Percentiles rank a stretch among this genome's conserved stretches.
Conservation (phyloP, 2,113 vertebrate species). For the Aptenodytes patagonicus region DNA sequence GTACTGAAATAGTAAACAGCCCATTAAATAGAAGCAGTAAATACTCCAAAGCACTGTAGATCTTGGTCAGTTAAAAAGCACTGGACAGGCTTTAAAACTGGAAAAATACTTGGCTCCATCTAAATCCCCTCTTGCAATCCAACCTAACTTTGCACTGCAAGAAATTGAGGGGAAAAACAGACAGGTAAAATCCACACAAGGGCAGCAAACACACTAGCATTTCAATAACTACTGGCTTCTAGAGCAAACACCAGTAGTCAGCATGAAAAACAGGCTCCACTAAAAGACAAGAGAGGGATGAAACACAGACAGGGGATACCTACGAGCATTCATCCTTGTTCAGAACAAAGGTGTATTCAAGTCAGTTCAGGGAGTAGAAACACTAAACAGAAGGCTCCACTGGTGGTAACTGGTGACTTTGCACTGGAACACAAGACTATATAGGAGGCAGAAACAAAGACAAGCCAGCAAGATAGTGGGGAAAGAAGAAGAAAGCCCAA, state of each 20-base stretch:
- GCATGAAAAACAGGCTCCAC: not conserved
- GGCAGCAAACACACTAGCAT: not conserved
- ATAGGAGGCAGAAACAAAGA: not conserved
- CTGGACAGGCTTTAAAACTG: not conserved
- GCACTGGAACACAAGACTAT: not conserved
- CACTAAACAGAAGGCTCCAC: not conserved
- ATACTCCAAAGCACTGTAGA: not conserved
- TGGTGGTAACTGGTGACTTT: not conserved
- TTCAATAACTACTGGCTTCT: not conserved
- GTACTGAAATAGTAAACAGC: constrained; percentile 17
- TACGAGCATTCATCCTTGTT: not conserved
- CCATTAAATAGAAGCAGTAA: constrained; percentile 50
- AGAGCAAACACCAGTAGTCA: not conserved
- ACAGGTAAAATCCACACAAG: not conserved
- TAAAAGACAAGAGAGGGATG: not conserved
- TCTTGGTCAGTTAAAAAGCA: constrained; percentile 30
- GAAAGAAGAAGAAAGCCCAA: not conserved
- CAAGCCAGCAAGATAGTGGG: not conserved
- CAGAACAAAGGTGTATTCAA: not conserved
- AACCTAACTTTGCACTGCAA: not conserved
- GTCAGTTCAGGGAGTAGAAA: not conserved
- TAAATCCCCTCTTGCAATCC: not conserved
- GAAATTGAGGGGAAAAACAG: not conserved
- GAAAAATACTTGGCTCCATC: not conserved
- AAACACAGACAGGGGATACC: not conserved